Evolutionary conservation across 2,113 vertebrate genomes (phyloP).

Genomic region (Phyllostomus discolor): DNA sequence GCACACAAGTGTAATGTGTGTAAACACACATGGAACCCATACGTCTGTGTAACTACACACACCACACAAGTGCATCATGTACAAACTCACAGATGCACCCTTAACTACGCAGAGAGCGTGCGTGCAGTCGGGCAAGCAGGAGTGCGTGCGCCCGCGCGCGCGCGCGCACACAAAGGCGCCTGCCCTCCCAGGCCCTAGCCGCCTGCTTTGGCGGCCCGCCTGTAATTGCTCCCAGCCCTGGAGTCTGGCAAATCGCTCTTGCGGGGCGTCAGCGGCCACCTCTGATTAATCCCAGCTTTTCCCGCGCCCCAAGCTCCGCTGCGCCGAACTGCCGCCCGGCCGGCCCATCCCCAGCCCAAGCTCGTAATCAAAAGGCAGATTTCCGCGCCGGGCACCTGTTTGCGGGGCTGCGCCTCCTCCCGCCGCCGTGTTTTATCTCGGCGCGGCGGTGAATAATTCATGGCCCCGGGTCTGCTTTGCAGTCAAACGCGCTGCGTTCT

Average conservation of each 20-base stretch:
- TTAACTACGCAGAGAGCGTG: not conserved
- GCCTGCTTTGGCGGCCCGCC: not conserved
- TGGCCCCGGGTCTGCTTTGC: slow-evolving; percentile 88
- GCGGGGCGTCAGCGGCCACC: slow-evolving; percentile 79
- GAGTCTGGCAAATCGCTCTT: slow-evolving; percentile 79
- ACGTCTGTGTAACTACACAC: not conserved
- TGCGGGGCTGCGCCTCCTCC: slow-evolving; percentile 86
- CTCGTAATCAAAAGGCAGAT: slow-evolving; percentile 86
- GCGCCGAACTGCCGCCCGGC: slow-evolving; percentile 64
- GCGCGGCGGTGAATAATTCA: slow-evolving; percentile 92
- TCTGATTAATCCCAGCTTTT: slow-evolving; percentile 86
- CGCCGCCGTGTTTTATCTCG: slow-evolving; percentile 89
- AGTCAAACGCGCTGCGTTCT: slow-evolving; percentile 90
- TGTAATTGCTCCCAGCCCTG: slow-evolving; percentile 73
- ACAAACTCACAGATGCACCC: fast-evolving
- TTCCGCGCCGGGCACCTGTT: slow-evolving; percentile 85
- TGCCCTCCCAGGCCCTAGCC: not conserved
- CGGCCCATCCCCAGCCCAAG: slow-evolving; percentile 76
- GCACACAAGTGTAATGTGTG: not conserved
- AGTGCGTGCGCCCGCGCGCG: not conserved
- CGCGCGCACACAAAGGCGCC: not conserved
- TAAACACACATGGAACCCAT: fast-evolving
- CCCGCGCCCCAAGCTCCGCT: slow-evolving; percentile 66
- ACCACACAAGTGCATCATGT: not conserved
- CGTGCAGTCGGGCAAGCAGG: not conserved